These are phyloP conservation scores for Drosophila nigromelanica DNA, from an alignment of 1,140 invertebrate species.

Conservation along the genomic window DNA sequence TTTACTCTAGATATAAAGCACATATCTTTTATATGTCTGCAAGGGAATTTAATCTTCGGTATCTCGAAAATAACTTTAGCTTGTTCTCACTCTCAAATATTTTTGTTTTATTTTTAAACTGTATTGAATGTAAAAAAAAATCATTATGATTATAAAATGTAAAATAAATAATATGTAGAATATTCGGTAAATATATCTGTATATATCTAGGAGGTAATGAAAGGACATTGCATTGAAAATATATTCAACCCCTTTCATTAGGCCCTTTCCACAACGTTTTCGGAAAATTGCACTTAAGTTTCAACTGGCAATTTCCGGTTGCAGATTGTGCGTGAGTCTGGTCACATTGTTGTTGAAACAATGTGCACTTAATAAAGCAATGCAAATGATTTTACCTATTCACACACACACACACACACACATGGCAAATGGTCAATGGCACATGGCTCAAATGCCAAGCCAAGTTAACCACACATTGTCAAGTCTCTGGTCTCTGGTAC, in stretches of 20 bases:
- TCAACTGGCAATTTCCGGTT: constrained; percentile 67
- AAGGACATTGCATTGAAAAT: too few relatives aligned
- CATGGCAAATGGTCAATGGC: constrained; percentile 15
- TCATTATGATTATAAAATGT: too few relatives aligned
- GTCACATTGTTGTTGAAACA: constrained; percentile 72
- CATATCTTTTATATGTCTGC: too few relatives aligned
- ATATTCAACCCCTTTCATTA: neutral
- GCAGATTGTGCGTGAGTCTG: constrained; percentile 54
- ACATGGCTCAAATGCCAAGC: constrained; percentile 32
- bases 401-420: constrained; percentile 34
- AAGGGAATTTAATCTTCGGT: too few relatives aligned
- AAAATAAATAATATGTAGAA: too few relatives aligned
- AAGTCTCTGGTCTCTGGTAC: constrained; percentile 27
- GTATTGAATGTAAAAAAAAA: too few relatives aligned
- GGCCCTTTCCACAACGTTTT: neutral
- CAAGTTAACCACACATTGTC: constrained; percentile 58
- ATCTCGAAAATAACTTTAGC: too few relatives aligned
- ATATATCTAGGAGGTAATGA: too few relatives aligned
- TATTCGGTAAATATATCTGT: too few relatives aligned
- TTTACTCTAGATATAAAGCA: too few relatives aligned
- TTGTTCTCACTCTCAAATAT: too few relatives aligned
- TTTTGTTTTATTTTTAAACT: too few relatives aligned
- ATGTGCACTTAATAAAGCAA: constrained; percentile 74
- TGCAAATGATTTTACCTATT: constrained; percentile 69
- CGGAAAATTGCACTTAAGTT: constrained; percentile 71